Percentiles rank a stretch among this genome's conserved stretches.
Evolutionary conservation across 2,113 vertebrate genomes (phyloP).

Genomic region (Xenopus borealis): DNA sequence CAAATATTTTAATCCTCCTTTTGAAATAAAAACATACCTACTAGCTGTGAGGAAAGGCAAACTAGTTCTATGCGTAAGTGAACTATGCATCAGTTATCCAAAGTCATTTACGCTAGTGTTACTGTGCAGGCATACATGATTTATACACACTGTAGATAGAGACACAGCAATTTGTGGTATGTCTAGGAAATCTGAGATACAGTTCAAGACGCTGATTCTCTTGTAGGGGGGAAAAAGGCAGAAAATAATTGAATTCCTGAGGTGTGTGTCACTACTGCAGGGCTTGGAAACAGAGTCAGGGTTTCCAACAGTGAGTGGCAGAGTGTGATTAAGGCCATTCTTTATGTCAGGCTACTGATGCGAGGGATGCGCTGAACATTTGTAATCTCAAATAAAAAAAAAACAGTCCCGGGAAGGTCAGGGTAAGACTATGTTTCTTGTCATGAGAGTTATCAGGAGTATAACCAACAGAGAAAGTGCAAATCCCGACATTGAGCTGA

Average conservation of each 20-base stretch:
- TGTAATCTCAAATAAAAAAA: not conserved
- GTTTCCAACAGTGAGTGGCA: conserved; percentile 15
- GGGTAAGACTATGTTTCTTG: not conserved
- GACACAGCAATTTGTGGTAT: conserved; percentile 3
- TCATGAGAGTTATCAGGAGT: not conserved
- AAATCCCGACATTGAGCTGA: not conserved
- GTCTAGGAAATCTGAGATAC: conserved; percentile 30
- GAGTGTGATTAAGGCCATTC: not conserved
- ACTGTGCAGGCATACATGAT: not conserved
- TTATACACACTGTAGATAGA: not conserved
- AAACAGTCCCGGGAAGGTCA: not conserved
- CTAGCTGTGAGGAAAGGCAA: too few relatives aligned
- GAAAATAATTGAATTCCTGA: conserved; percentile 28
- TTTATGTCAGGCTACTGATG: conserved; percentile 11
- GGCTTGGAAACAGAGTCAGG: conserved; percentile 4
- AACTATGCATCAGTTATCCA: too few relatives aligned
- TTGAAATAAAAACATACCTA: too few relatives aligned
- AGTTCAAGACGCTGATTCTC: conserved; percentile 14
- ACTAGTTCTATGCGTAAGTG: too few relatives aligned
- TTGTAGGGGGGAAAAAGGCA: conserved; percentile 2
- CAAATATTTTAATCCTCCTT: too few relatives aligned
- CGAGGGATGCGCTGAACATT: not conserved
- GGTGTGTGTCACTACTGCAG: conserved; percentile 15
- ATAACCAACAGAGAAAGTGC: not conserved
- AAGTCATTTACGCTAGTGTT: too few relatives aligned